phyloP scores from a whole-genome alignment of 2,113 vertebrate species.

The Pelodiscus sinensis region DNA sequence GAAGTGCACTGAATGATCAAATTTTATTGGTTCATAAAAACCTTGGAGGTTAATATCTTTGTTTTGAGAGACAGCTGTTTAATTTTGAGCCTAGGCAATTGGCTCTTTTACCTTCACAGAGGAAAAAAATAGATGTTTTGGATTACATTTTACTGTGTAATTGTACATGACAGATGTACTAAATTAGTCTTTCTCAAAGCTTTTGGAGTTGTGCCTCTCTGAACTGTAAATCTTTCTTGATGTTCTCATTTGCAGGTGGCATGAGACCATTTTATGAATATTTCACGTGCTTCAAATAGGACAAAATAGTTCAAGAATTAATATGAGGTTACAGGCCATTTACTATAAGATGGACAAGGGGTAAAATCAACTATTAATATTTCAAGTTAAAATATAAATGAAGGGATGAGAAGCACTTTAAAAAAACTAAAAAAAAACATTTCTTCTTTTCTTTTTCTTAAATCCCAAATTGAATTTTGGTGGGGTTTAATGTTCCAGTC shows the following conservation, averaged over 20 bases:
- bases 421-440: background rate
- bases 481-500: background rate
- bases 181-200: constrained; percentile 50
- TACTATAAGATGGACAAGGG: background rate
- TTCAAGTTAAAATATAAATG: background rate
- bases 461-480: background rate
- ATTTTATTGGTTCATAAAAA: constrained; percentile 51
- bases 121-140: constrained; percentile 29
- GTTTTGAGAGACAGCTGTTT: constrained; percentile 57
- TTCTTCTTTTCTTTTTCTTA: background rate
- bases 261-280: background rate
- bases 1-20: background rate
- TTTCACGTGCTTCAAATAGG: background rate
- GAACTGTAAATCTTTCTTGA: constrained; percentile 34
- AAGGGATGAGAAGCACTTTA: background rate
- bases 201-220: constrained; percentile 37
- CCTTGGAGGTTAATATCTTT: constrained; percentile 45
- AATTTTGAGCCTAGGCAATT: constrained; percentile 33
- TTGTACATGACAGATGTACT: constrained; percentile 57
- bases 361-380: background rate
- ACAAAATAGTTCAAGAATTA: background rate
- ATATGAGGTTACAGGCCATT: background rate
- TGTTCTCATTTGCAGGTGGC: constrained; percentile 61
- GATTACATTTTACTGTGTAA: constrained; percentile 39
- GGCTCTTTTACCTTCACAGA: constrained; percentile 37